Base-by-base conservation (phyloP, 2,113 vertebrate genomes). In the Macheiramphus alcinus region DNA sequence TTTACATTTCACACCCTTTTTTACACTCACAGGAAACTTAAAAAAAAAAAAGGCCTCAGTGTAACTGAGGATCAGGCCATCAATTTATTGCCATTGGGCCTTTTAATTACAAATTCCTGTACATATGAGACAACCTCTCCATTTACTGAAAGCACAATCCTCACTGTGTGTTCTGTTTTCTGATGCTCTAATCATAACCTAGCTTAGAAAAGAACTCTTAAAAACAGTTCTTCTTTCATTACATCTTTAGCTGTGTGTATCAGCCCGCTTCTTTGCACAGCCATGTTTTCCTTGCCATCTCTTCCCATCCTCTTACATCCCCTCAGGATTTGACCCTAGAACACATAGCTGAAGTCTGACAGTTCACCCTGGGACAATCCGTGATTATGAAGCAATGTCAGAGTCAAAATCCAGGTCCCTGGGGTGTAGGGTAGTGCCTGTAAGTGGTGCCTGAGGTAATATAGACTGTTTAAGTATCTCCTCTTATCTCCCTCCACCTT, bases 301-400 rank as follows among this genome's bases (percentile, higher is more conserved):
- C 50, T 86, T 87, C 55, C 83, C 34, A 80, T 96, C 52, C 72
- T 87, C 55, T 90, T 68, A 62, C 50, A 73, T 73, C 70, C 93
- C 74, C 95, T 95, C 75, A 96, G 85, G 96, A 94, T 95, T 15
- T 96, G 94, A 94, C n/a, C 53, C 80, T 93, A 76, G 71, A 80
- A 63, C 78, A 95, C 52, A 13, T 36, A 78, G 59, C 55, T 22
- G 70, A 95, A 84, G 50, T 80, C 90, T 79, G 19, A 50, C 63
- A 27, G 59, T 67, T 95, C 76, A 96, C 53, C 79, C 68, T 66
- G 59, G 86, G 90, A 87, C 75, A 95, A 76, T 32, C 81, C 74
- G 95, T 95, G 92, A 96, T 95, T 96, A 96, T 63, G 80, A 93
- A 86, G 85, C 73, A 87, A 88, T 25, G 29, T 79, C 79, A 74